Percentiles rank a stretch among this genome's conserved stretches.
These are phyloP conservation scores for Hepsetus odoe DNA, from an alignment of 2,113 vertebrate genomes.

Conservation along the genomic window DNA sequence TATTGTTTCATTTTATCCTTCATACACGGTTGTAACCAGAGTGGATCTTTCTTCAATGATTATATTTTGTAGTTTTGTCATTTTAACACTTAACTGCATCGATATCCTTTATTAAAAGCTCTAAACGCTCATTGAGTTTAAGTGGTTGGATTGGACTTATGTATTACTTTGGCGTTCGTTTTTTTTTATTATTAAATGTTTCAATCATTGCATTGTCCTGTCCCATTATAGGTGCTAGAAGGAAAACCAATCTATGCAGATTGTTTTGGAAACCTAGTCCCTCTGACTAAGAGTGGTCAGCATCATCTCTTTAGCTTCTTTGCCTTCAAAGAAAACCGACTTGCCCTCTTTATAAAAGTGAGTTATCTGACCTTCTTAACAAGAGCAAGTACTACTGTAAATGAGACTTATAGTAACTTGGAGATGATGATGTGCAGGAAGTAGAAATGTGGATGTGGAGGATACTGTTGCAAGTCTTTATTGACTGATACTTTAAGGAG, in stretches of 20 bases:
- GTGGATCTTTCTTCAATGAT: too few species aligned
- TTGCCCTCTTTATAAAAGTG: conserved; percentile 98
- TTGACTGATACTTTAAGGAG: background rate
- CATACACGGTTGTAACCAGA: too few species aligned
- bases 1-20: too few species aligned
- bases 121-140: too few species aligned
- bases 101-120: too few species aligned
- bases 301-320: conserved; percentile 98
- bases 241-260: conserved; percentile 98
- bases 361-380: conserved; percentile 3
- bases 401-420: background rate
- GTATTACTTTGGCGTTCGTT: background rate
- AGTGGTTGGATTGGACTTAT: background rate
- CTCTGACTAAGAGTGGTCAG: conserved; percentile 95
- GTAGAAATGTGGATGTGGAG: background rate
- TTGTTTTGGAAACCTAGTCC: conserved; percentile 96
- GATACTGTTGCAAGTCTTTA: background rate
- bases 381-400: background rate
- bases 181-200: too few species aligned
- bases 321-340: conserved; percentile 97
- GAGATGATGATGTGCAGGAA: too few species aligned
- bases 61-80: too few species aligned
- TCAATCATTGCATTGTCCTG: background rate
- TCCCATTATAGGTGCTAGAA: conserved; percentile 85
- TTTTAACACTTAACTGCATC: background rate